These are phyloP conservation scores for Papilio xuthus DNA, from an alignment of 1,140 invertebrate species.

Conservation along the genomic window DNA sequence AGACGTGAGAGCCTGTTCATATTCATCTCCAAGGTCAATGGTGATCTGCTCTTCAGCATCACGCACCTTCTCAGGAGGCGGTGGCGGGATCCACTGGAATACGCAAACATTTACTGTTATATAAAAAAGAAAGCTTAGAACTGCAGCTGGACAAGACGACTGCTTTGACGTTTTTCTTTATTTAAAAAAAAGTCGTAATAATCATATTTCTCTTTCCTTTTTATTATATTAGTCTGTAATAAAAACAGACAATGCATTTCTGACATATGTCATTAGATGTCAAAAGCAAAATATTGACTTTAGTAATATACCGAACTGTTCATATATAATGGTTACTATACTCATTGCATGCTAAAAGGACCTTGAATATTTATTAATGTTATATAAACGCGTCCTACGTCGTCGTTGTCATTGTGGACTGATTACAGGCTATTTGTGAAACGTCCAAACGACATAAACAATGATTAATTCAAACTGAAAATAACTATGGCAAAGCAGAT, in stretches of 20 bases:
- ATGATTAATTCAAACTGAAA: neutral
- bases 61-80: constrained; percentile 88
- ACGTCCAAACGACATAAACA: neutral
- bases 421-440: neutral
- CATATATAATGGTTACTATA: neutral
- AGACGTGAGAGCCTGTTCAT: constrained; percentile 93
- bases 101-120: neutral
- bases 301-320: neutral
- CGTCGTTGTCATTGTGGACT: neutral
- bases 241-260: neutral
- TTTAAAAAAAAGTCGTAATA: neutral
- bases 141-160: no score
- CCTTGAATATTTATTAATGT: constrained; percentile 3
- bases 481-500: neutral
- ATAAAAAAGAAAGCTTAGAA: neutral
- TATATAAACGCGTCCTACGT: constrained; percentile 5
- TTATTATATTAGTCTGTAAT: neutral
- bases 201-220: no score
- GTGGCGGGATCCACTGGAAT: constrained; percentile 93
- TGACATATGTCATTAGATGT: neutral
- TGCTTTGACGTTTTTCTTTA: no score
- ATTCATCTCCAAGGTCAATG: constrained; percentile 97
- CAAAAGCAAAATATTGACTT: no score
- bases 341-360: neutral
- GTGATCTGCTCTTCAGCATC: constrained; percentile 95